Base-by-base conservation (phyloP, 2,113 vertebrate species). In the Catharus fuscescens region DNA sequence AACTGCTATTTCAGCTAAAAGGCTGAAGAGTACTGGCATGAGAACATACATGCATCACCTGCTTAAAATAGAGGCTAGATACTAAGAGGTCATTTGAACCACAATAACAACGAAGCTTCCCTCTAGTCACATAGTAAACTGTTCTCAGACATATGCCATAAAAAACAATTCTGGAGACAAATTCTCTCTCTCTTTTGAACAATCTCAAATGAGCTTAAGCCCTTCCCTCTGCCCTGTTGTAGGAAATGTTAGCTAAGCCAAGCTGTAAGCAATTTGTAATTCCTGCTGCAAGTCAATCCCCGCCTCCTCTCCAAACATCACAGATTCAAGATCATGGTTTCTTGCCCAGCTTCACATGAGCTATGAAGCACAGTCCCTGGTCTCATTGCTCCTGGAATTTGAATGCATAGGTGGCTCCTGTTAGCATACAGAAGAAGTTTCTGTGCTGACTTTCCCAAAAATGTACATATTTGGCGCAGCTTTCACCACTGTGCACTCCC, bases 31-130 rank as follows among this genome's bases (percentile, higher is more conserved):
- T 59, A 83, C 54, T 90, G 92, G 80, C 83, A 90, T 90, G 79
- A 83, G 88, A 94, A 86, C 76, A 52, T 38, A 34, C 3, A 25
- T 47, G 29, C 38, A 88, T 95, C 94, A 94, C 72, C 42, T 74
- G 21, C 92, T 93, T 88, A 93, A 97, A 97, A 95, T 86, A 97
- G 92, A 86, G 60, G 13, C 60, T 52, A 90, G 91, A 86, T 74
- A 86, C 26, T 47, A 77, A 80, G 76, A 67, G 91, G 83, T 83
- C 72, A 56, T 77, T 94, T 77, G 74, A 86, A 93, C 38, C 34
- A 83, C 69, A 78, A 20, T 78, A 88, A 59, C 34, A 18, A 34
- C 80, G 34, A 66, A 24, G 47, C 44, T 91, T 94, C 70, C 48
- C 94, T 85, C 70, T 61, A 72, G 66, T 67, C 64, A 26, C 59